Conservation (phyloP, 2,888 invertebrate genomes). For the Drosophila subquinaria region DNA sequence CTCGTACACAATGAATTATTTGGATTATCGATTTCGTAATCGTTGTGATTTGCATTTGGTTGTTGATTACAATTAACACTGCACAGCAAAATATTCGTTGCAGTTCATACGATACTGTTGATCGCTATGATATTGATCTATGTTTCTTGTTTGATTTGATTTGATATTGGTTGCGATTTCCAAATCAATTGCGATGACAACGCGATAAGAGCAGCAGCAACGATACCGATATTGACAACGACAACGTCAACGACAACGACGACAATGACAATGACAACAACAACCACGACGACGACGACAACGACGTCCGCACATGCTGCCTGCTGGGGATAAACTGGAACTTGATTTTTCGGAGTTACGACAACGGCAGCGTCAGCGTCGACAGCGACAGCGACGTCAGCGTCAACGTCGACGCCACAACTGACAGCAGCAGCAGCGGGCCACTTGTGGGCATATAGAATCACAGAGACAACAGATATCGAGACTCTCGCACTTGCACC, state of each 20-base stretch:
- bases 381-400: conserved; percentile 20
- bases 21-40: conserved; percentile 8
- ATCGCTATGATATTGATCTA: conserved; percentile 18
- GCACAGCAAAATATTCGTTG: conserved; percentile 12
- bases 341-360: conserved; percentile 82
- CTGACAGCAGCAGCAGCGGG: conserved; percentile 38
- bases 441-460: conserved; percentile 64
- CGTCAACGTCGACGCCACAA: conserved; percentile 20
- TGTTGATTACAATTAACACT: conserved; percentile 14
- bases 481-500: conserved; percentile 48
- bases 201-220: conserved; percentile 44
- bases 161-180: background rate
- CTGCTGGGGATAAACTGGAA: conserved; percentile 85
- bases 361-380: conserved; percentile 34
- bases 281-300: conserved; percentile 59
- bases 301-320: conserved; percentile 84
- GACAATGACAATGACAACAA: conserved; percentile 24
- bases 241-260: conserved; percentile 31
- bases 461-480: conserved; percentile 70
- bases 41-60: conserved; percentile 16
- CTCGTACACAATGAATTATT: conserved; percentile 10
- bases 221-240: conserved; percentile 32
- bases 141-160: background rate
- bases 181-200: conserved; percentile 20
- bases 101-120: conserved; percentile 2